These are phyloP conservation scores for Eulemur albifrons DNA, from an alignment of 2,797 vertebrate genomes.

Conservation along the genomic window DNA sequence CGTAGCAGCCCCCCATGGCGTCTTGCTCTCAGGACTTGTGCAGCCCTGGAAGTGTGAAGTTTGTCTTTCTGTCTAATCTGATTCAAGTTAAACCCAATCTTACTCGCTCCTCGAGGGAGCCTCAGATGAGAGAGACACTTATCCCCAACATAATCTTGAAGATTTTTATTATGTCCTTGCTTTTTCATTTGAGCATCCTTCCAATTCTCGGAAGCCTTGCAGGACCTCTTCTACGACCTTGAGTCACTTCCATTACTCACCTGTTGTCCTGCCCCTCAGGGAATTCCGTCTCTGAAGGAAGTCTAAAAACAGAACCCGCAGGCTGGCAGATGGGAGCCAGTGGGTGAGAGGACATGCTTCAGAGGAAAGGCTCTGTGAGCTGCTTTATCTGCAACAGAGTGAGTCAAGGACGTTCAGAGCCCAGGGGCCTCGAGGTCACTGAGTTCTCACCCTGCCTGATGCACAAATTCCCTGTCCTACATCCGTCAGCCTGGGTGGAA, in stretches of 20 bases:
- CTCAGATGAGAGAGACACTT: not conserved
- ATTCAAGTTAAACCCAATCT: conserved; percentile 5
- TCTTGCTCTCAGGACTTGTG: not conserved
- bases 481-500: not conserved
- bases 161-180: not conserved
- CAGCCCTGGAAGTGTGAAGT: not conserved
- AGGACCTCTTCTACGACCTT: not conserved
- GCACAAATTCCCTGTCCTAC: not conserved
- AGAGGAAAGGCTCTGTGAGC: not conserved
- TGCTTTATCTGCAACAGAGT: not conserved
- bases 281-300: not conserved
- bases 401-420: not conserved
- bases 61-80: conserved; percentile 35
- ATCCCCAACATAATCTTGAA: not conserved
- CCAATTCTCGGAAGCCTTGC: not conserved
- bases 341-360: not conserved
- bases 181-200: not conserved
- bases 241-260: not conserved
- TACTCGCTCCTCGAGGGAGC: not conserved
- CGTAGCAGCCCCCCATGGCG: not conserved
- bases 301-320: not conserved
- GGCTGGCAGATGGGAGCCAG: not conserved
- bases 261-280: not conserved
- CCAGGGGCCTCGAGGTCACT: not conserved
- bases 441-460: not conserved